Evolutionary conservation across 2,797 vertebrate genomes (phyloP).

Genomic region (Sphenodon punctatus): DNA sequence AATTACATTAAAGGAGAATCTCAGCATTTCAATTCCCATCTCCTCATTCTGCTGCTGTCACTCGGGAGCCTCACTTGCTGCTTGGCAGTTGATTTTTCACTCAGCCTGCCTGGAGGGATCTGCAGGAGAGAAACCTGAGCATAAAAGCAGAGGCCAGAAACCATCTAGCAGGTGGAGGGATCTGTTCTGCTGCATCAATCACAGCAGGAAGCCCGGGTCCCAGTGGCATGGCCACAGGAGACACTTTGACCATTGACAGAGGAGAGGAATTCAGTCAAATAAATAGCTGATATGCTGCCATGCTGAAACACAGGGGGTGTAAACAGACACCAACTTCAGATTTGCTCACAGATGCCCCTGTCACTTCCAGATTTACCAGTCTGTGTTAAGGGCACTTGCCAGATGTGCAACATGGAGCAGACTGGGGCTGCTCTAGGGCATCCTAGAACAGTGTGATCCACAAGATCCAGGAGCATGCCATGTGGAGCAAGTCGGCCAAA

Average conservation of each 20-base stretch:
- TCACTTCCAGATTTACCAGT: too few relatives aligned
- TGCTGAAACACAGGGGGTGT: neutral
- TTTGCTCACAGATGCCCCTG: too few relatives aligned
- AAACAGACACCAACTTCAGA: too few relatives aligned
- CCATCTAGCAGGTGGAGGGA: neutral
- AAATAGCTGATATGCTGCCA: neutral
- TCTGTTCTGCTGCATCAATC: neutral
- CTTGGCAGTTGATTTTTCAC: constrained; percentile 16
- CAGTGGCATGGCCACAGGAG: constrained; percentile 1
- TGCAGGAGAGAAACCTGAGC: neutral
- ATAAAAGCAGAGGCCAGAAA: neutral
- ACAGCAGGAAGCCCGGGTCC: neutral
- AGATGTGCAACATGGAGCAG: too few relatives aligned
- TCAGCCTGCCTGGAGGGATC: constrained; percentile 8
- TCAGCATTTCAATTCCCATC: neutral
- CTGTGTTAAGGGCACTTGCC: too few relatives aligned
- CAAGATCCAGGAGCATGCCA: too few relatives aligned
- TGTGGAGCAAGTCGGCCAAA: too few relatives aligned
- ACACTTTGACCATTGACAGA: constrained; percentile 1
- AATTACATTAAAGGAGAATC: constrained; percentile 5
- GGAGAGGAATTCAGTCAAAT: neutral
- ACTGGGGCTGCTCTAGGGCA: too few relatives aligned
- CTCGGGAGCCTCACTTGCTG: neutral
- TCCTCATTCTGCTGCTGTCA: neutral
- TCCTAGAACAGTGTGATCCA: too few relatives aligned